Evolutionary conservation across 2,797 vertebrate species (phyloP).

Genomic region (Lindbergichthys nudifrons): DNA sequence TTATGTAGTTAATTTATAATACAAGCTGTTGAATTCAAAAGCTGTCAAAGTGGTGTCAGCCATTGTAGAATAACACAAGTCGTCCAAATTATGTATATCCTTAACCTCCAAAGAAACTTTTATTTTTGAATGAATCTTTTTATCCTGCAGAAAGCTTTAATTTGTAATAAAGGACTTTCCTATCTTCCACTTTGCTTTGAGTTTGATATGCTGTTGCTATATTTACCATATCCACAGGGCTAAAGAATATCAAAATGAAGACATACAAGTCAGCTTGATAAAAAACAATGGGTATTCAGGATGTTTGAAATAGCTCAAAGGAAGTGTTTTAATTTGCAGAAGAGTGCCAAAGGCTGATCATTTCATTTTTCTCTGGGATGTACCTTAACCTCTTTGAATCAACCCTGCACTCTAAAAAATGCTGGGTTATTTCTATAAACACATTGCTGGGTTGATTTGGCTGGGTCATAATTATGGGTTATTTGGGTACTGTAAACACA

Average conservation of each 20-base stretch:
- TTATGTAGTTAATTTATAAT: background rate
- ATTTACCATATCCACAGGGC: background rate
- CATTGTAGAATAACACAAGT: background rate
- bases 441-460: too few relatives aligned
- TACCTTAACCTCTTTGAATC: background rate
- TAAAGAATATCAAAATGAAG: background rate
- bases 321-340: background rate
- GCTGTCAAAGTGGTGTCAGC: background rate
- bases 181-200: background rate
- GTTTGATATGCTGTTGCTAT: background rate
- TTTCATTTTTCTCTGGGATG: constrained; percentile 10
- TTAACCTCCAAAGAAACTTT: background rate
- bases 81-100: background rate
- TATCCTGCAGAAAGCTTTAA: background rate
- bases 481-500: too few relatives aligned
- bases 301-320: constrained; percentile 17
- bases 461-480: too few relatives aligned
- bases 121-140: background rate
- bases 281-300: background rate
- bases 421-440: too few relatives aligned
- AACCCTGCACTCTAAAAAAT: too few relatives aligned
- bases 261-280: background rate
- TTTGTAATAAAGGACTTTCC: constrained; percentile 35
- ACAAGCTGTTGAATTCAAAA: background rate
- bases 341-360: background rate